Conservation (phyloP, 2,888 invertebrate species). For the Seira ritae region DNA sequence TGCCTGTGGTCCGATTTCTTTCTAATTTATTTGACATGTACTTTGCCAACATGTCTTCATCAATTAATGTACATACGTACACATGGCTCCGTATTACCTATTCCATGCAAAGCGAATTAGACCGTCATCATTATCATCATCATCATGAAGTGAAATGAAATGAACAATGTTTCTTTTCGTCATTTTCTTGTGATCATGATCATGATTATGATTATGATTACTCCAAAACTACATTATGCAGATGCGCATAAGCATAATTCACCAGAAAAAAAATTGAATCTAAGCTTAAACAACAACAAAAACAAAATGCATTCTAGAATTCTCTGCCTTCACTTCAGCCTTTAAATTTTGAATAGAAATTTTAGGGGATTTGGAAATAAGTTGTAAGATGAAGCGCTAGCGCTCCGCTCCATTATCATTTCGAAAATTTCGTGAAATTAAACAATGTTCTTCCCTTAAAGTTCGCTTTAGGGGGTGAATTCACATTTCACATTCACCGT, state of each 20-base stretch:
- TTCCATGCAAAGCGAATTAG: slow-evolving; percentile 56
- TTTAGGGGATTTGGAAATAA: slow-evolving; percentile 17
- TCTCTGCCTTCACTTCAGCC: slow-evolving; percentile 1
- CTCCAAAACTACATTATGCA: slow-evolving; percentile 23
- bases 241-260: slow-evolving; percentile 19
- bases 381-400: background rate
- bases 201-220: slow-evolving; percentile 21
- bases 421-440: slow-evolving; percentile 57
- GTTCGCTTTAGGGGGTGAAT: slow-evolving; percentile 54
- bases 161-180: slow-evolving; percentile 34
- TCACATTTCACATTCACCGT: slow-evolving; percentile 28
- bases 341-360: slow-evolving; percentile 8
- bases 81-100: no score
- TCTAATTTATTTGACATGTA: slow-evolving; percentile 64
- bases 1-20: slow-evolving; percentile 67
- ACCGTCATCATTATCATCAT: slow-evolving; percentile 43
- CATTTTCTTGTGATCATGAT: background rate
- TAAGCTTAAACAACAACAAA: background rate
- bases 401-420: slow-evolving; percentile 52
- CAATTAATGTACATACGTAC: slow-evolving; percentile 59
- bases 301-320: background rate
- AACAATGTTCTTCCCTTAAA: slow-evolving; percentile 34
- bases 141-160: no score
- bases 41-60: slow-evolving; percentile 67
- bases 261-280: slow-evolving; percentile 29